Conservation (phyloP, 2,888 invertebrate species). For the Pyrrhosoma nymphula region DNA sequence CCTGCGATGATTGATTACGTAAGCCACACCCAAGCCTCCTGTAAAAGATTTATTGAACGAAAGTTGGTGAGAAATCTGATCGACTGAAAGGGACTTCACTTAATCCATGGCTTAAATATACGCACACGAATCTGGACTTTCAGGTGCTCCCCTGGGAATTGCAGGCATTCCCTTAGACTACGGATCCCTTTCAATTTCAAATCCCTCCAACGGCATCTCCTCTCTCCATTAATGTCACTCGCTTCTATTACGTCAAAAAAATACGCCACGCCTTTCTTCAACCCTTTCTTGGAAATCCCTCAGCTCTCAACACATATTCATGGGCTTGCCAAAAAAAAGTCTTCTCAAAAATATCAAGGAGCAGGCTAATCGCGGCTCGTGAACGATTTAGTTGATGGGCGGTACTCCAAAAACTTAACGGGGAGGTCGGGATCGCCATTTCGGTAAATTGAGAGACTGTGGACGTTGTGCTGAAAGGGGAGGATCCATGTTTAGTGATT, state of each 20-base stretch:
- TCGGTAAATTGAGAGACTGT: neutral
- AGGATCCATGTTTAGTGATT: neutral
- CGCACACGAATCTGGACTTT: too few relatives aligned
- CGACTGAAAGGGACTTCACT: too few relatives aligned
- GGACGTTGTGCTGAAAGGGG: neutral
- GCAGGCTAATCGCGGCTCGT: neutral
- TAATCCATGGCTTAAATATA: too few relatives aligned
- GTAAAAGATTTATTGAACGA: too few relatives aligned
- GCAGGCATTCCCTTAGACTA: neutral
- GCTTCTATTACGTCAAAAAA: neutral
- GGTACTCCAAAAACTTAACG: neutral
- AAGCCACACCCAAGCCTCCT: too few relatives aligned
- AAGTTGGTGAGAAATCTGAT: too few relatives aligned
- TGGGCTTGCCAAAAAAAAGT: neutral
- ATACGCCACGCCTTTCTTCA: neutral
- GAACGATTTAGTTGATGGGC: neutral
- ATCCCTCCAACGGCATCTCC: neutral
- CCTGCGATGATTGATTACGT: too few relatives aligned
- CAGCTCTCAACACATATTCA: neutral
- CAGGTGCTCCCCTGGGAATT: too few relatives aligned
- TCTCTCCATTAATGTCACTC: neutral
- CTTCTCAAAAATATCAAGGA: too few relatives aligned
- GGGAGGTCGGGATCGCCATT: neutral
- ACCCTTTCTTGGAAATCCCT: neutral
- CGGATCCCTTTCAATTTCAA: neutral